Evolutionary conservation across 1,140 invertebrate genomes (phyloP), one percentile per base, ranked within the genome.

Genomic region (Alviniconcha marisindica): DNA sequence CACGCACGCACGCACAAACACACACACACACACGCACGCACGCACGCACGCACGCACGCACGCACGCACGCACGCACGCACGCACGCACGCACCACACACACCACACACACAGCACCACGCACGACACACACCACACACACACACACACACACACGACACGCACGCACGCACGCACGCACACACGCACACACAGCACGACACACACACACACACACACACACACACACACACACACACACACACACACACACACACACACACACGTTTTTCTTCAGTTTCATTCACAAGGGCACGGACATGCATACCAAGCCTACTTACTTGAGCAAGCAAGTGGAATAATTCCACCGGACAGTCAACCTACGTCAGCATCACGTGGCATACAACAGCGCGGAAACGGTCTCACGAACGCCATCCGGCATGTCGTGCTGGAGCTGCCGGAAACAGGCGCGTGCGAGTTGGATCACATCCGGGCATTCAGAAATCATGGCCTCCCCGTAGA

Each of bases 401-500:
- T 84, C 77, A 12, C 54, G 74, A 15, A 83, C 74, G 38, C 86
- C 84, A 66, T 85, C 85, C 42, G 87, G 83, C 88, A 89, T 89
- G 12, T 85, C 81, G 18, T 54, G 31, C 63, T 85, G 85, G 1
- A 87, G n/a, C 33, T 77, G 51, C 15, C 77, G 56, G 73, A 87
- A 89, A 82, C 85, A 85, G 31, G 79, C 48, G 14, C 78, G 51
- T 66, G 87, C 87, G 42, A 89, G 40, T 15, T 77, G 21, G 51
- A 83, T 77, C n/a, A 84, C 71, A 44, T 80, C 66, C 24, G 63
- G 77, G 63, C 71, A 54, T 31, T 83, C 77, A 5, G 84, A 87
- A 18, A 89, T 73, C 18, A 87, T 77, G 77, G 88, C 74, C 77
- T 89, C 88, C 28, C 87, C 88, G 84, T 84, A 89, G 28, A 89